Evolutionary conservation across 2,888 invertebrate genomes (phyloP).

Genomic region (Drosophila demipolita): DNA sequence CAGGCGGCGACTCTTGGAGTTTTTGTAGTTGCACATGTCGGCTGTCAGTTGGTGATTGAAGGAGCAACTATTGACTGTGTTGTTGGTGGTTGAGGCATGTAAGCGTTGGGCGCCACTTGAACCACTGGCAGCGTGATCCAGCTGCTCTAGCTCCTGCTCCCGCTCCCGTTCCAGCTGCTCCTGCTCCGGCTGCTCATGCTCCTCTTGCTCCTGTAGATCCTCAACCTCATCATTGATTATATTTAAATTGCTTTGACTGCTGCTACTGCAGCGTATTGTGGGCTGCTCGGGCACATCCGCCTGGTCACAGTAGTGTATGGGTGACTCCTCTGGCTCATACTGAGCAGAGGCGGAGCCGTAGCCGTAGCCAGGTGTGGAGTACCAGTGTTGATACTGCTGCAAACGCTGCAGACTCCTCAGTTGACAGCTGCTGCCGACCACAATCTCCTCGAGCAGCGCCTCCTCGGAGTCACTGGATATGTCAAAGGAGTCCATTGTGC

Average conservation of each 20-base stretch:
- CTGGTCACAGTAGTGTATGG: constrained; percentile 85
- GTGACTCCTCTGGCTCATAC: constrained; percentile 83
- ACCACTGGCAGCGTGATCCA: constrained; percentile 61
- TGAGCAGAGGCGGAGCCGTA: constrained; percentile 43
- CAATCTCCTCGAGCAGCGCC: constrained; percentile 84
- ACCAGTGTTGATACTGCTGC: constrained; percentile 65
- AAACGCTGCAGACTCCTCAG: constrained; percentile 57
- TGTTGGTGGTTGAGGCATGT: constrained; percentile 37
- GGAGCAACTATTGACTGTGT: constrained; percentile 43
- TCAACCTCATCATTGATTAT: constrained; percentile 45
- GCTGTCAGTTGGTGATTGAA: constrained; percentile 84
- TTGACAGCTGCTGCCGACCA: constrained; percentile 76
- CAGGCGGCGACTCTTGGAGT: constrained; percentile 85
- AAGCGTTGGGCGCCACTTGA: constrained; percentile 51
- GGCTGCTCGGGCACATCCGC: constrained; percentile 82
- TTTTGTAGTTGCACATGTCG: constrained; percentile 85
- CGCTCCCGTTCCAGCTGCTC: constrained; percentile 16
- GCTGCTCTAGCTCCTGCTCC: constrained; percentile 22
- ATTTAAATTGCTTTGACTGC: constrained; percentile 76
- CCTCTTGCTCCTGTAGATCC: constrained; percentile 22
- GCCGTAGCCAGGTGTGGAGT: constrained; percentile 49
- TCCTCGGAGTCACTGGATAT: constrained; percentile 85
- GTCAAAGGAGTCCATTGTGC: constrained; percentile 85
- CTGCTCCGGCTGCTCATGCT: constrained; percentile 6
- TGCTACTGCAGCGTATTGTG: constrained; percentile 64